phyloP scores from a whole-genome alignment of 1,140 invertebrate genomes.

The Argopecten irradians region DNA sequence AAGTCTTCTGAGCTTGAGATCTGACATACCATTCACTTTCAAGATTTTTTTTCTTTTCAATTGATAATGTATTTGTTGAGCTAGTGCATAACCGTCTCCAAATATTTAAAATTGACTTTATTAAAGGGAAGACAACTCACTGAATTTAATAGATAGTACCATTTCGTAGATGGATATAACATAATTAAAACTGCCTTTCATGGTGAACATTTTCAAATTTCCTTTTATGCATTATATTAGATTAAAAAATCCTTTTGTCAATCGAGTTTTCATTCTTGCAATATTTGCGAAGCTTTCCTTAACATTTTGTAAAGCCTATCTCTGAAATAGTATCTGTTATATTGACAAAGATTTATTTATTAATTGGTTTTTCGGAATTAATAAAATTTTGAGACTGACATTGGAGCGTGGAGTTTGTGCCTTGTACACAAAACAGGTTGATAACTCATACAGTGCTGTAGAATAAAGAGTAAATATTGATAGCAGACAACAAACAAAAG shows the following conservation, averaged over 20 bases:
- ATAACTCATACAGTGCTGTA: not conserved
- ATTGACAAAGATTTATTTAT: constrained; percentile 10
- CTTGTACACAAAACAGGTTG: not conserved
- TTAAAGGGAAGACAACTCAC: not conserved
- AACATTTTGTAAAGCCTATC: not conserved
- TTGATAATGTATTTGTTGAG: not conserved
- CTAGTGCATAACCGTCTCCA: not conserved
- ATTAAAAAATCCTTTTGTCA: not conserved
- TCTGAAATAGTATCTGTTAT: not conserved
- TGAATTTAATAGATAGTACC: not conserved
- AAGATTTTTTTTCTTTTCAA: not conserved
- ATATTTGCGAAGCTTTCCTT: not conserved
- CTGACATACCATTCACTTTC: not conserved
- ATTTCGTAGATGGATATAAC: not conserved
- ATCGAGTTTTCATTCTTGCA: not conserved
- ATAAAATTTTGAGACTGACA: not conserved
- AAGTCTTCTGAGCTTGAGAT: no score
- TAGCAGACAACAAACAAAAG: not conserved
- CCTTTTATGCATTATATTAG: not conserved
- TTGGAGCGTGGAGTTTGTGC: not conserved
- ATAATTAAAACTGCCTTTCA: not conserved
- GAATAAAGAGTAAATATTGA: not conserved
- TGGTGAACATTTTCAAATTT: not conserved
- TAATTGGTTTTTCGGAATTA: not conserved
- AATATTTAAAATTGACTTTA: constrained; percentile 10